phyloP scores from a whole-genome alignment of 2,888 invertebrate genomes.

The Saturnia japonica region DNA sequence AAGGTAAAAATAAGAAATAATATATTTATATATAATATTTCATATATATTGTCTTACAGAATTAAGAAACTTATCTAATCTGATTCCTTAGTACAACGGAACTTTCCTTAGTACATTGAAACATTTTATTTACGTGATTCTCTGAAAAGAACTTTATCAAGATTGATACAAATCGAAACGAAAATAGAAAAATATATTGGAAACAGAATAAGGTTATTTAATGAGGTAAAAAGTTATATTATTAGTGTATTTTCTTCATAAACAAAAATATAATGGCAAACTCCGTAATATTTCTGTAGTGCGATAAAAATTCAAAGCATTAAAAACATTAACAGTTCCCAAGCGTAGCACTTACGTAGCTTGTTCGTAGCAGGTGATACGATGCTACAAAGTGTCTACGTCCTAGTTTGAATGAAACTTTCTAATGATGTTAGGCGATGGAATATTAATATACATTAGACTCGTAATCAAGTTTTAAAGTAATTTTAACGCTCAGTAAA shows the following conservation, averaged over 20 bases:
- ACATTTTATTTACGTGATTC: background rate
- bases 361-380: conserved; percentile 54
- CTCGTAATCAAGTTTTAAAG: conserved; percentile 16
- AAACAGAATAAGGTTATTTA: background rate
- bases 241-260: background rate
- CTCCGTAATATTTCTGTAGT: background rate
- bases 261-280: conserved; percentile 5
- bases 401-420: conserved; percentile 50
- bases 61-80: background rate
- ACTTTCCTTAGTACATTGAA: too few species aligned
- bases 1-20: background rate
- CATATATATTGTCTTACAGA: too few species aligned
- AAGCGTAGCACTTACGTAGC: conserved; percentile 38
- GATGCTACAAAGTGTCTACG: conserved; percentile 51
- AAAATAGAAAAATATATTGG: background rate
- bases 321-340: conserved; percentile 36
- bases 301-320: conserved; percentile 14
- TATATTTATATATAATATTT: too few species aligned
- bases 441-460: conserved; percentile 14
- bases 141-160: background rate
- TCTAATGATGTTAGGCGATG: conserved; percentile 32
- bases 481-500: conserved; percentile 10
- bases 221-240: background rate
- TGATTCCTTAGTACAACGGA: background rate
- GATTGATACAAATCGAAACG: background rate